phyloP scores from a whole-genome alignment of 2,113 vertebrate genomes.

The Pituophis catenifer region DNA sequence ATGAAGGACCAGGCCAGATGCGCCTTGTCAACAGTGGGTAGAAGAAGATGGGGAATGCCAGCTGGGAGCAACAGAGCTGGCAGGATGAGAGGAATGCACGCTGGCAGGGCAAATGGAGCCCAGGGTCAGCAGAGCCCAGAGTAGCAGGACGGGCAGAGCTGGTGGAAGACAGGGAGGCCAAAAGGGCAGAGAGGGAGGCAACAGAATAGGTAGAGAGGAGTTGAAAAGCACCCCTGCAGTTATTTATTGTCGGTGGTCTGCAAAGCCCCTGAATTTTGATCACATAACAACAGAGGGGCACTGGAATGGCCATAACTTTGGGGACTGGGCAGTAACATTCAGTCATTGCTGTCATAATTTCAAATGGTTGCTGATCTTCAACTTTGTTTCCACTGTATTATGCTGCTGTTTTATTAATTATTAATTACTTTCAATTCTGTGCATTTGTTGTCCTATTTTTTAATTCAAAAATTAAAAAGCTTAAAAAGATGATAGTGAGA shows the following conservation, averaged over 20 bases:
- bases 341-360: not conserved
- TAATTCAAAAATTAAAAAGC: not conserved
- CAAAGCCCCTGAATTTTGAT: not conserved
- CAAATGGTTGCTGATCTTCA: not conserved
- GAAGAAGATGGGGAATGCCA: not conserved
- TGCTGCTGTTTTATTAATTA: not conserved
- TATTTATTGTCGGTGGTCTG: not conserved
- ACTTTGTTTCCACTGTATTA: not conserved
- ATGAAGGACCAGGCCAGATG: not conserved
- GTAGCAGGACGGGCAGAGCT: not conserved
- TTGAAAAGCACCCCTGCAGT: not conserved
- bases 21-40: not conserved
- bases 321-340: not conserved
- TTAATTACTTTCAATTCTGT: not conserved
- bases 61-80: not conserved
- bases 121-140: not conserved
- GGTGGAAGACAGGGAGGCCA: not conserved
- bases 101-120: not conserved
- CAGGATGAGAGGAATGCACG: not conserved
- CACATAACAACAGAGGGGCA: not conserved
- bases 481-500: not conserved
- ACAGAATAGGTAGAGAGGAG: not conserved
- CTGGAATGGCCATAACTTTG: not conserved
- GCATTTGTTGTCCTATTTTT: not conserved
- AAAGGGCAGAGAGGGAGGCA: not conserved